phyloP scores from a whole-genome alignment of 2,888 invertebrate species.

The Caradrina kadenii region DNA sequence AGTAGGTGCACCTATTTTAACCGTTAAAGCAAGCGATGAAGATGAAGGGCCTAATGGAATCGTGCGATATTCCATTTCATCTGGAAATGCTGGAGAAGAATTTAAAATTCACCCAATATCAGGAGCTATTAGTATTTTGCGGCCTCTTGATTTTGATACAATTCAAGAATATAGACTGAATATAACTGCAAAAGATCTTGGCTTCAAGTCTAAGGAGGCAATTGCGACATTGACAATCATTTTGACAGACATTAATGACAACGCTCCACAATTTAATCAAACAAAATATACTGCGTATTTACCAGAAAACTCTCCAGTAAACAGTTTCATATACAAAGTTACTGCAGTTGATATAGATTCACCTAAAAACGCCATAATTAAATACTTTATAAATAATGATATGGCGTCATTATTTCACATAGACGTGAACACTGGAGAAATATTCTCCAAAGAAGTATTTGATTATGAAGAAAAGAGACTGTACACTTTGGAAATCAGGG shows the following conservation, averaged over 20 bases:
- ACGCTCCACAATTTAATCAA: constrained; percentile 96
- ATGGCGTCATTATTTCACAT: constrained; percentile 94
- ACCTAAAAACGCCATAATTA: constrained; percentile 95
- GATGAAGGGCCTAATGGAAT: constrained; percentile 98
- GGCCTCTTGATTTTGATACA: constrained; percentile 96
- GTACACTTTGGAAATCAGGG: constrained; percentile 94
- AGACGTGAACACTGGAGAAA: constrained; percentile 94
- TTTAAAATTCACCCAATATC: constrained; percentile 94
- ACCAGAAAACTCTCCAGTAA: constrained; percentile 95
- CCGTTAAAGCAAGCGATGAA: constrained; percentile 95
- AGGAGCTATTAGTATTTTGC: constrained; percentile 95
- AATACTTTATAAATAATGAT: constrained; percentile 95
- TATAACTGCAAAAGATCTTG: constrained; percentile 96
- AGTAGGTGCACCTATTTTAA: constrained; percentile 95
- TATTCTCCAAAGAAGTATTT: constrained; percentile 94
- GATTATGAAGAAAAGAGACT: constrained; percentile 96
- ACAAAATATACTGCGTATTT: constrained; percentile 94
- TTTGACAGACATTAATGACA: constrained; percentile 98
- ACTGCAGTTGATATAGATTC: constrained; percentile 96
- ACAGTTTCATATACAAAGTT: constrained; percentile 94
- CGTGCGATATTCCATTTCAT: constrained; percentile 95
- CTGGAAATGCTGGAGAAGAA: constrained; percentile 95
- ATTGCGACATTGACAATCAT: constrained; percentile 96
- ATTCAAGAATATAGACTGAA: constrained; percentile 96
- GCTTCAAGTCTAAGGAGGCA: constrained; percentile 94